phyloP scores from a whole-genome alignment of 2,888 invertebrate species.

The Eudemis profundana region DNA sequence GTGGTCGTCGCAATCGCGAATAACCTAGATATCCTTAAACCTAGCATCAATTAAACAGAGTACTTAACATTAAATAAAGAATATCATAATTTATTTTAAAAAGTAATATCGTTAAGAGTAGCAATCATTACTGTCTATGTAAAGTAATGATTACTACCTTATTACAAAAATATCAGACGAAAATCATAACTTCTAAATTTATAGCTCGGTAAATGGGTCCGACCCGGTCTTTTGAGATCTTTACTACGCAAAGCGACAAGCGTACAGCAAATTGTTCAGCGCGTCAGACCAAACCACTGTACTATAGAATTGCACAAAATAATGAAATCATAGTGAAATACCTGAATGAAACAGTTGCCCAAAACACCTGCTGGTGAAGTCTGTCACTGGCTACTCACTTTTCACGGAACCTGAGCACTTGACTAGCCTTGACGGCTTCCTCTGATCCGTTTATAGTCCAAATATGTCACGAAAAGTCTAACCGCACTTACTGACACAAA shows the following conservation, averaged over 20 bases:
- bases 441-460: not conserved
- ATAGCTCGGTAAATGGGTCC: conserved; percentile 8
- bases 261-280: not conserved
- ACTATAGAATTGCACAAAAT: not conserved
- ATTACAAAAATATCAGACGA: not conserved
- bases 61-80: not conserved
- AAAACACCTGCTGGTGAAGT: not conserved
- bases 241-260: not conserved
- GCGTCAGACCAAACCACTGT: not conserved
- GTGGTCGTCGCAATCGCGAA: not conserved
- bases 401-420: not conserved
- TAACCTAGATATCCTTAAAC: not conserved
- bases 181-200: not conserved
- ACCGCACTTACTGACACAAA: conserved; percentile 12
- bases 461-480: conserved; percentile 6
- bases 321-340: not conserved
- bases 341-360: not conserved
- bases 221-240: not conserved
- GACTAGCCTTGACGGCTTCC: not conserved
- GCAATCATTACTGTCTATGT: not conserved
- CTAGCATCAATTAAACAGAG: no score
- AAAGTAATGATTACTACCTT: not conserved
- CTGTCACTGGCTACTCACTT: not conserved
- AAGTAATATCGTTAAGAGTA: not conserved
- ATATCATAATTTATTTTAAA: not conserved